phyloP scores from a whole-genome alignment of 2,888 invertebrate species.

The Drosophila ustulata region DNA sequence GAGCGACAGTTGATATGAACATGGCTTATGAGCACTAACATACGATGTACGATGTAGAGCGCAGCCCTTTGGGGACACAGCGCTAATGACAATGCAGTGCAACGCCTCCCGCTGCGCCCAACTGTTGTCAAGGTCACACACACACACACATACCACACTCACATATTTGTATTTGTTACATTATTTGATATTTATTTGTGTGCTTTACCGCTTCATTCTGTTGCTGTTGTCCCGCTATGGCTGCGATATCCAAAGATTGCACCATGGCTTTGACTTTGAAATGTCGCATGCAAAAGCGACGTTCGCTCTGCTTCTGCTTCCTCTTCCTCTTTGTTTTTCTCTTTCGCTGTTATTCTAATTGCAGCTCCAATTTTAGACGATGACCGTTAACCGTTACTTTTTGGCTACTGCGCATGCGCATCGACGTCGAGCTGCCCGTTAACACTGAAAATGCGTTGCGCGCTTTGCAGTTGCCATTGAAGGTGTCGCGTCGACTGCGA shows the following conservation, averaged over 20 bases:
- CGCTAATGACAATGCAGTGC: slow-evolving; percentile 75
- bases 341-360: slow-evolving; percentile 27
- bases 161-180: slow-evolving; percentile 5
- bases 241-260: slow-evolving; percentile 84
- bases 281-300: slow-evolving; percentile 72
- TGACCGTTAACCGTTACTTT: slow-evolving; percentile 48
- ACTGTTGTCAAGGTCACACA: slow-evolving; percentile 52
- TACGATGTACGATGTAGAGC: not conserved
- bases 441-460: slow-evolving; percentile 57
- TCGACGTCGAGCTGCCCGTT: slow-evolving; percentile 55
- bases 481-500: slow-evolving; percentile 38
- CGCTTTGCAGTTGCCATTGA: slow-evolving; percentile 66
- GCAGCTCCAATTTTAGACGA: slow-evolving; percentile 27
- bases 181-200: slow-evolving; percentile 32
- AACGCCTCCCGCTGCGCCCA: slow-evolving; percentile 62
- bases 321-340: not conserved
- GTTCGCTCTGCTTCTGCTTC: not conserved
- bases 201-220: slow-evolving; percentile 82
- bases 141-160: slow-evolving; percentile 15
- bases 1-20: slow-evolving; percentile 38
- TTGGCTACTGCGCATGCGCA: slow-evolving; percentile 71
- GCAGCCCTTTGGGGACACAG: slow-evolving; percentile 41
- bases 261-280: slow-evolving; percentile 83
- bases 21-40: slow-evolving; percentile 30
- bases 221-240: slow-evolving; percentile 77